Evolutionary conservation across 1,140 invertebrate genomes (phyloP), one percentile per base, ranked within the genome.

Genomic region (Zaprionus camerounensis): DNA sequence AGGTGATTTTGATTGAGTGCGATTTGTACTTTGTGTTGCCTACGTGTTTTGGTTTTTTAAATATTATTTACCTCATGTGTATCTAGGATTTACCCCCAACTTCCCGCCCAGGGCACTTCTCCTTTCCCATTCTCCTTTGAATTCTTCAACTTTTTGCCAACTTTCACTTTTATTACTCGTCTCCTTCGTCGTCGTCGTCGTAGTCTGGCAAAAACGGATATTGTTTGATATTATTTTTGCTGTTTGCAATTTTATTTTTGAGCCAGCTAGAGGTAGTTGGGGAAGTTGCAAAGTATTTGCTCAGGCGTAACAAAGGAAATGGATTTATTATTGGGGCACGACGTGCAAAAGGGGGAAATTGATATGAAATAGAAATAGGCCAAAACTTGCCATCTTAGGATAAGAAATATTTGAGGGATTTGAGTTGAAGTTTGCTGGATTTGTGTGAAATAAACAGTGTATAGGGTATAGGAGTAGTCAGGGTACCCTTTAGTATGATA

Each of bases 1-100:
- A 87, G 85, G 84, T 87, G 84, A 87, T 87, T 90, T 87, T 84
- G 84, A 87, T 87, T 87, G 81, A 88, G 84, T 88, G 82, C 83
- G 85, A 88, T 87, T 87, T 87, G 81, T 87, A 87, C 84, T 86
- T 83, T 87, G 83, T 80, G 78, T 73, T 76, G 81, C 67, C 84
- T 87, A 87, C 84, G 84, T 87, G 84, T 88, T 84, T 87, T 72
- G 84, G 71, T 71, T 87, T 88, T 88, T 81, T 84, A 87, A 87
- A 90, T 86, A 86, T 87, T 86, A 86, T 86, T 82, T 86, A 82
- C 84, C 81, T 82, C 80, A 62, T 81, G 78, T 78, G 66, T 76
- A 63, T 71, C 51, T 79, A 76, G 77, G 73, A 83, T 77, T 78
- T 83, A 79, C 87, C 78, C 38, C 31, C 31, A 34, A 44, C 41